Base-by-base conservation (phyloP, 2,888 invertebrate genomes). In the Catocala fraxini region DNA sequence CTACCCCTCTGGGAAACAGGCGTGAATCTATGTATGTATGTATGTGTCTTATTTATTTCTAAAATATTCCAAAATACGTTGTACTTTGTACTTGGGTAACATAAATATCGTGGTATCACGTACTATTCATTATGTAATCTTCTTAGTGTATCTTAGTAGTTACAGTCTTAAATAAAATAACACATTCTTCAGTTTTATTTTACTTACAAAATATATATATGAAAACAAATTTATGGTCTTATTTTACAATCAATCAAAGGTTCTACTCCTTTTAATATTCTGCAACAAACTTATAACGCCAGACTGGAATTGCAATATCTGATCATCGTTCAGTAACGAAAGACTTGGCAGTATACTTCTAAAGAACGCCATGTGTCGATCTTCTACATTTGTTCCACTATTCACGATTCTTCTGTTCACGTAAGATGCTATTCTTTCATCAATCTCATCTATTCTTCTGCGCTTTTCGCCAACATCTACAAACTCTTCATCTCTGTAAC, bases 341-440 rank as follows among this genome's bases (percentile, higher is more conserved):
- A 54, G 15, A 9, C 43, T 25, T 10, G 53, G 53, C 10, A 34
- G n/a, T n/a, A 54, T 6, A 34, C 43, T 53, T 43, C 34, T 45
- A 43, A 54, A 45, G 12, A 54, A 54, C 9, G 33, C 25, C 45
- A 45, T 33, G 43, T 54, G 53, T 34, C 53, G 3, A 6, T 54
- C 25, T 13, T 45, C 45, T 2, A 5, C 7, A 39, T 7, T 9
- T 0, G 35, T 13, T 6, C 15, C 6, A 1, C 15, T 10, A 39
- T 9, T 39, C 6, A 13, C 11, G 5, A 42, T 52, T 52, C 42
- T 15, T 11, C 25, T 52, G 13, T 25, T 39, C 3, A 15, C 6
- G 41, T 42, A 25, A 11, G 6, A 10, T 42, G 11, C 25, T 25
- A 42, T 41, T 42, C 52, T 52, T 7, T 42, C 52, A 25, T 41